Evolutionary conservation across 1,140 invertebrate genomes (phyloP).

Genomic region (Rhizoglyphus robini): DNA sequence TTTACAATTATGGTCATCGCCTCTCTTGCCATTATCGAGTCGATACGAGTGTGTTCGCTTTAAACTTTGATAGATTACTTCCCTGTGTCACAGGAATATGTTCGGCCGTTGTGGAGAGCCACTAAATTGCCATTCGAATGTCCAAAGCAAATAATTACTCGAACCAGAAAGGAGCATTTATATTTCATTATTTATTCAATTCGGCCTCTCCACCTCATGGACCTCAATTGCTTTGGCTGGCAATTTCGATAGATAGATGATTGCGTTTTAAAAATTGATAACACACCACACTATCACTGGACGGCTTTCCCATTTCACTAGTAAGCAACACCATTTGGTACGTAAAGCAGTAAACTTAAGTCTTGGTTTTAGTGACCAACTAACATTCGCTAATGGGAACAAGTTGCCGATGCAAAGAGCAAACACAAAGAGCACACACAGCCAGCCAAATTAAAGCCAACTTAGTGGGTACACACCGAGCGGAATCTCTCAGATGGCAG

Average conservation of each 20-base stretch:
- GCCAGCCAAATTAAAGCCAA: not conserved
- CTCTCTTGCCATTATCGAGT: not conserved
- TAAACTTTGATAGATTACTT: not conserved
- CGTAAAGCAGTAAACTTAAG: too few species aligned
- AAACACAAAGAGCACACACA: not conserved
- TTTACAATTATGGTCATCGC: constrained; percentile 6
- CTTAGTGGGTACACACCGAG: not conserved
- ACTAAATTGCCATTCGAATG: too few species aligned
- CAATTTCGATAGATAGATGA: too few species aligned
- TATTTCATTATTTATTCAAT: too few species aligned
- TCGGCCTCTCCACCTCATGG: too few species aligned
- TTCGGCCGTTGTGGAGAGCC: too few species aligned
- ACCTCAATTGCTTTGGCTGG: too few species aligned
- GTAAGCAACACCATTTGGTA: too few species aligned
- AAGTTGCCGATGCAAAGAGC: not conserved
- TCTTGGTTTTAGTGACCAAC: too few species aligned
- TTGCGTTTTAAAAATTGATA: constrained; percentile 9
- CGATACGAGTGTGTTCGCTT: not conserved
- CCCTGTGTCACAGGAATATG: not conserved
- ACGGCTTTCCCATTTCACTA: not conserved
- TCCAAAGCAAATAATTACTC: too few species aligned
- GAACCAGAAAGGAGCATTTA: too few species aligned
- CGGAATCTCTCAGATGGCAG: not conserved
- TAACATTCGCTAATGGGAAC: too few species aligned
- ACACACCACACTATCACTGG: not conserved